phyloP scores from a whole-genome alignment of 2,888 invertebrate genomes.

The Syrphus vitripennis region DNA sequence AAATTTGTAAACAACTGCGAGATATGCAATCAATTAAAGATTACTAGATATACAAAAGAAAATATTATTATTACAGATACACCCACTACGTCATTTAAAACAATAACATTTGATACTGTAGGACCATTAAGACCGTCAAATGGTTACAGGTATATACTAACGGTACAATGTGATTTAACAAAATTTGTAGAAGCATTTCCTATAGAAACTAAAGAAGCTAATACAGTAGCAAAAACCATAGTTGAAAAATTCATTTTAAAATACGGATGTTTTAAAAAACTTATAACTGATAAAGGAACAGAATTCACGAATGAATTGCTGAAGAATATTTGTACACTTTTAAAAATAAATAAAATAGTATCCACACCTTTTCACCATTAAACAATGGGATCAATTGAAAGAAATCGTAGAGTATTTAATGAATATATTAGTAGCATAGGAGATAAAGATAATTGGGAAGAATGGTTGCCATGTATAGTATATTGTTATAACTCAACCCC shows the following conservation, averaged over 20 bases:
- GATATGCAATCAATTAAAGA: too few species aligned
- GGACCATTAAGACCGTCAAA: neutral
- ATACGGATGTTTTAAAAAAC: conserved; percentile 34
- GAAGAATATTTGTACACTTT: conserved; percentile 33
- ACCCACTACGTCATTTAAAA: conserved; percentile 18
- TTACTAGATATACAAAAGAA: too few species aligned
- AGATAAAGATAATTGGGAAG: neutral
- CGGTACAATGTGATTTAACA: neutral
- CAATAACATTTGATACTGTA: neutral
- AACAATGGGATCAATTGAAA: conserved; percentile 44
- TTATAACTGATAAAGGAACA: conserved; percentile 41
- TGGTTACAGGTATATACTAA: neutral
- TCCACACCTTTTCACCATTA: conserved; percentile 57
- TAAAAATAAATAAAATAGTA: conserved; percentile 33
- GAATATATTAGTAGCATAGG: neutral
- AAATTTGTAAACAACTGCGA: too few species aligned
- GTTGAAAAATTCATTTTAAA: conserved; percentile 55
- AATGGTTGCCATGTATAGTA: conserved; percentile 4
- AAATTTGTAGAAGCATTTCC: conserved; percentile 50
- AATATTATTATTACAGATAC: too few species aligned
- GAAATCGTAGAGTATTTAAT: conserved; percentile 51
- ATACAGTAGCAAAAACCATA: conserved; percentile 33
- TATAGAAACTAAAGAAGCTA: conserved; percentile 41
- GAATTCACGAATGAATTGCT: conserved; percentile 48
- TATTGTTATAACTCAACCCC: conserved; percentile 6